Evolutionary conservation across 64 coral and sea anemone species (phyloP), one percentile per base, ranked within the genome.

Genomic region (Montipora sp.): DNA sequence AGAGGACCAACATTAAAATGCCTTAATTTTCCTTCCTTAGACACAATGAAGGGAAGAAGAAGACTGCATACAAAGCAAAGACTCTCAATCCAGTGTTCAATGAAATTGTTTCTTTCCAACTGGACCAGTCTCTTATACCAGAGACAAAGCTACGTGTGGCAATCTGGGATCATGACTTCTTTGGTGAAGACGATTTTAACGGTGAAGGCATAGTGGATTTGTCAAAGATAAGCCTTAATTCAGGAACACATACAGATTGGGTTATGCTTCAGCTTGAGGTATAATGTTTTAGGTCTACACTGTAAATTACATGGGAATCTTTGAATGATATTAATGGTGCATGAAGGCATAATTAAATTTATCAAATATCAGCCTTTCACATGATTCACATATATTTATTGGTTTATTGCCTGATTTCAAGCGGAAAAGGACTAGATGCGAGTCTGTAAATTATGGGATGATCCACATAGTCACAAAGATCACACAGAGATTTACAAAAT

Each of bases 161-260:
- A 11, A 77, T 98, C 73, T 98, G 72, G 91, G 96, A 98, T 73
- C 96, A 98, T 88, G 96, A 98, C 16, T 91, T 98, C 20, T 95
- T 98, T 95, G 96, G 96, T 63, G 94, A 93, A 88, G 96, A 98
- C 80, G 96, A 98, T 84, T 98, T 98, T 22, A 98, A 95, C 87
- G 96, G 96, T 20, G 94, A 98, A 92, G 96, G 91, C 15, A 92
- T 98, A 50, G 80, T 98, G 46, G 96, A 98, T 73, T 74, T 98
- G 36, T 98, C 94, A 18, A 86, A 70, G 36, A 88, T 98, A 7
- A 80, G 91, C 81, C 58, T 98, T 47, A 95, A 77, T 45, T 51
- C 90, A 83, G 90, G 94, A 5, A 93, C 88, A 7, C 81, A 98
- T 51, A 98, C 90, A 65, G 96, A 98, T 51, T 98, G 96, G 96